Percentiles rank a stretch among this genome's conserved stretches.
phyloP scores from a whole-genome alignment of 1,140 invertebrate genomes.

The Acromyrmex charruanus region DNA sequence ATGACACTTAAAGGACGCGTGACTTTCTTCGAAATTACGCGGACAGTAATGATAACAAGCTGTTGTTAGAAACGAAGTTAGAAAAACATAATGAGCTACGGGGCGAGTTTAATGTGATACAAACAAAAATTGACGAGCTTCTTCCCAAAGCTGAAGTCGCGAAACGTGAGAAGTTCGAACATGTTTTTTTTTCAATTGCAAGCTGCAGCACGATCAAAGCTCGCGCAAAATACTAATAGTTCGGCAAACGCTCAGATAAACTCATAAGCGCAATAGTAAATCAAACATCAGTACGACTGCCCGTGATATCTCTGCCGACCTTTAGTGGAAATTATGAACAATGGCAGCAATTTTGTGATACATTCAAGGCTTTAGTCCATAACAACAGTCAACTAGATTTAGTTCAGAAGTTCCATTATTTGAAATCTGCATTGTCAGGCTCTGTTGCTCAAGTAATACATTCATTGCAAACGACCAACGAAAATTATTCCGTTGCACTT shows the following conservation, averaged over 20 bases:
- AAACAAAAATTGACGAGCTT: background rate
- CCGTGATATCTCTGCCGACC: no score
- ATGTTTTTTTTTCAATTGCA: background rate
- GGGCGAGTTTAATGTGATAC: background rate
- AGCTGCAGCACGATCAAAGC: background rate
- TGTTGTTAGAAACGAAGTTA: background rate
- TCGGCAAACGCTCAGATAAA: no score
- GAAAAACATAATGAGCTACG: background rate
- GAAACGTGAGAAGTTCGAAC: background rate
- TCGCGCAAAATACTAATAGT: background rate
- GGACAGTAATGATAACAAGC: background rate
- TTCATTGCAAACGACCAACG: constrained; percentile 62
- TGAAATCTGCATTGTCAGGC: constrained; percentile 67
- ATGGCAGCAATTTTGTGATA: no score
- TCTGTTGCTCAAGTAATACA: constrained; percentile 69
- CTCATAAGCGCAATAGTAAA: no score
- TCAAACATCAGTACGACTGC: no score
- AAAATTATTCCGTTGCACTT: constrained; percentile 70
- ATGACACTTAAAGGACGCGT: background rate
- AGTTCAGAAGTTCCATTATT: constrained; percentile 43
- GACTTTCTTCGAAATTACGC: background rate
- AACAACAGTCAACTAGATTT: constrained; percentile 20
- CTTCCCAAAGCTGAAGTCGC: background rate
- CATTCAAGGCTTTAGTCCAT: background rate
- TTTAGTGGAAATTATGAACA: no score